Evolutionary conservation across 1,140 invertebrate genomes (phyloP), one percentile per base, ranked within the genome.

Genomic region (Mactra quadrangularis): DNA sequence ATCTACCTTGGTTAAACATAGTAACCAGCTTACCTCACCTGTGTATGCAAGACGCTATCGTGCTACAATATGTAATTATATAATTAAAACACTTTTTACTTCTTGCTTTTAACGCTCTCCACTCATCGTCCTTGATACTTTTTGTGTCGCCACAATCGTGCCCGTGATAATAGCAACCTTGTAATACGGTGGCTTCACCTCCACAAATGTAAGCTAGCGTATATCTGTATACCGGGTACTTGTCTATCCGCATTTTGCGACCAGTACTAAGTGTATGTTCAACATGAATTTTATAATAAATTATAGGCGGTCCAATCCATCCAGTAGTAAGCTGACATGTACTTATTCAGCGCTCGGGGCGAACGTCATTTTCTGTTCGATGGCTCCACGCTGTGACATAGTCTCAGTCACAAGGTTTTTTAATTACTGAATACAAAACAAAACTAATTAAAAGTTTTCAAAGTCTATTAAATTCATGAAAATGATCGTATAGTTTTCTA

Each of bases 141-240:
- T 38, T 62, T 1, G 74, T 77, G 11, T 77, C 7, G 0, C 27
- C 45, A 52, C 84, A 83, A 25, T 62, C 11, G 53, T 87, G 81
- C 0, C 81, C 76, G 53, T 86, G 84, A 35, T 53, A 85, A 60
- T 77, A 83, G 57, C 86, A 87, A 3, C 86, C 79, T 3, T 47
- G 62, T 7, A 66, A 66, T 47, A 29, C 53, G 22, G n/a, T 59
- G 25, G 62, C 9, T 52, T 35, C 60, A 35, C 38, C 25, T 6
- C 62, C 41, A 22, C 1, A 25, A 50, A 45, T 13, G 11, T 25
- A n/a, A 27, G 59, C n/a, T 4, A 3, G 31, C 25, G 6, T 27
- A n/a, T 19, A 83, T 15, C 71, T 72, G 64, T 83, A 59, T 17
- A 76, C 50, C 2, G 55, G 59, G 29, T 77, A 60, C 17, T 50